Evolutionary conservation across 2,113 vertebrate genomes (phyloP), one percentile per base, ranked within the genome.

Genomic region (Eulemur macaco): DNA sequence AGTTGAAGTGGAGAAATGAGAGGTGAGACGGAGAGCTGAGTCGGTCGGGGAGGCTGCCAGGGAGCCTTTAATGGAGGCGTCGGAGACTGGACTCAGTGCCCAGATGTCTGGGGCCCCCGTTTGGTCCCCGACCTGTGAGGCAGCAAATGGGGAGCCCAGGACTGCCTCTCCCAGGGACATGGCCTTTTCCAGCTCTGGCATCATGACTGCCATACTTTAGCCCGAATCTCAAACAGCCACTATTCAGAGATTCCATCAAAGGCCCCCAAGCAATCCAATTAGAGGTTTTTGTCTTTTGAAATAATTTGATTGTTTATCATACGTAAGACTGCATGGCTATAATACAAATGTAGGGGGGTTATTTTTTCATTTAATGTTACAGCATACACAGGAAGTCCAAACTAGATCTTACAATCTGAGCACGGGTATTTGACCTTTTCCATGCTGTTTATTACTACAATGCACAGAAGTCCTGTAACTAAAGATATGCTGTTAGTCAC

Each of bases 301-400:
- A 66, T 66, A 17, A 7, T 66, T 66, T 6, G 17, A 18, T 99
- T 99, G 99, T 99, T 99, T 99, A 99, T 99, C 99, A 99, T 99
- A 99, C 99, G 99, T 99, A 99, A 99, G 99, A 99, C 99, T 99
- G 99, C 99, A 99, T 99, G 99, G 99, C 99, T 99, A 99, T 99
- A 99, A 99, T 99, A 99, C 99, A 99, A 99, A 74, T 27, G 54
- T 56, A 99, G 99, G 99, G 99, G 99, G 98, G 98, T 98, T 99
- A 98, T 99, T 99, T 98, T 98, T 99, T 99, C 98, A 98, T 99
- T 99, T 99, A 99, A 99, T 99, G 99, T 99, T 99, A 99, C 99
- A 99, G 99, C 99, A 99, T 99, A 99, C 99, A 99, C 99, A 99
- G 99, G 99, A 99, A 99, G 99, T 99, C 99, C 99, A 99, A 99